phyloP scores from a whole-genome alignment of 2,888 invertebrate species.

The Venustoraphidia nigricollis region DNA sequence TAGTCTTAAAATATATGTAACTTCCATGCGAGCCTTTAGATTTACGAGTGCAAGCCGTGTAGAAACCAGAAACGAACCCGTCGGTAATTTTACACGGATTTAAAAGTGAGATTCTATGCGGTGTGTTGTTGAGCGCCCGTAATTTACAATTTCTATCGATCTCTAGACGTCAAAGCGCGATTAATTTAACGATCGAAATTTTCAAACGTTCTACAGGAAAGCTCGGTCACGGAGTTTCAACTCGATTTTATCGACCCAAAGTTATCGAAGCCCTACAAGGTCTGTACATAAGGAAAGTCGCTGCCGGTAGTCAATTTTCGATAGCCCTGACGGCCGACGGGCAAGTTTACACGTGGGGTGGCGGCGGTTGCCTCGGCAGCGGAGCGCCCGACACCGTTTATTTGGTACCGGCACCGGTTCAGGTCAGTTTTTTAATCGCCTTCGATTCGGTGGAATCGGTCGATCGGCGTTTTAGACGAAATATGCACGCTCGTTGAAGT shows the following conservation, averaged over 20 bases:
- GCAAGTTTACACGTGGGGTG: conserved; percentile 45
- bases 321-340: conserved; percentile 35
- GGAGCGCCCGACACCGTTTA: conserved; percentile 38
- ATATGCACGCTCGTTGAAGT: no score
- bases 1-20: no score
- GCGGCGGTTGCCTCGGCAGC: conserved; percentile 40
- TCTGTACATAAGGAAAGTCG: conserved; percentile 36
- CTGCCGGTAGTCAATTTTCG: conserved; percentile 36
- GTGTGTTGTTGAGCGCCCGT: no score
- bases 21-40: no score
- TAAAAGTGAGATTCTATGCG: no score
- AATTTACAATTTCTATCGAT: no score
- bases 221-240: conserved; percentile 27
- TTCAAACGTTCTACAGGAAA: not conserved
- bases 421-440: conserved; percentile 11
- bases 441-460: no score
- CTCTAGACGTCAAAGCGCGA: not conserved
- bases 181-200: not conserved
- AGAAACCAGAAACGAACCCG: no score
- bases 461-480: no score
- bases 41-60: no score
- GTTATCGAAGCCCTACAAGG: conserved; percentile 41
- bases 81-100: no score
- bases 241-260: conserved; percentile 36
- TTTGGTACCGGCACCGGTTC: conserved; percentile 34